Base-by-base conservation (phyloP, 2,797 vertebrate species). In the Cryptoprocta ferox region DNA sequence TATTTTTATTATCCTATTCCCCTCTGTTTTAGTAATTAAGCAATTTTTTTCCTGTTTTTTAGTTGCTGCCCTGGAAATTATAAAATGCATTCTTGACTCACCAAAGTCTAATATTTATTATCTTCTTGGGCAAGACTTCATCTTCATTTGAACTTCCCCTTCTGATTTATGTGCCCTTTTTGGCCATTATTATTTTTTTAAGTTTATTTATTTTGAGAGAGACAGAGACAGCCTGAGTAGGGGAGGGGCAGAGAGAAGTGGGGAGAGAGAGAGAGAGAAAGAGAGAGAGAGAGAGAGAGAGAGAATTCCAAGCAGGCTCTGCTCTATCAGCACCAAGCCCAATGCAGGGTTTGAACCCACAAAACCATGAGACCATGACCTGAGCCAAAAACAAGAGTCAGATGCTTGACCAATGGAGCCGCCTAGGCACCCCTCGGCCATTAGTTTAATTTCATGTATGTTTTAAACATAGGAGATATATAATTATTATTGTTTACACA, bases 1-100 rank as follows among this genome's bases (percentile, higher is more conserved):
- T 42, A 66, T 56, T 83, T 81, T 96, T 80, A 80, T 91, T 75
- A 80, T 89, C 53, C 61, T 35, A 70, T 83, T 80, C 73, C 79
- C 48, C 6, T 48, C 35, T 73, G 24, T 37, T 42, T 73, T 79
- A 83, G 9, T 73, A 86, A 76, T 84, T 80, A 75, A 85, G 59
- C 32, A 59, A 61, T 0, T 10, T 30, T 15, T 73, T 85, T 86
- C 37, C 50, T 89, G 1, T 92, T 70, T 79, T 84, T 94, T 85
- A 87, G 9, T 87, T 50, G 10, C 19, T 78, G 65, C 12, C 14
- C 26, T 66, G 63, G 63, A 91, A 83, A 88, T 95, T 84, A 75
- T 30, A 42, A 95, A 90, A 88, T 80, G 19, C 10, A 70, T 53
- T 15, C 30, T 63, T 90, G 16, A 65, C 30, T 82, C 81, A 59